Conservation (phyloP, 2,113 vertebrate genomes). For the Embiotoca jacksoni region DNA sequence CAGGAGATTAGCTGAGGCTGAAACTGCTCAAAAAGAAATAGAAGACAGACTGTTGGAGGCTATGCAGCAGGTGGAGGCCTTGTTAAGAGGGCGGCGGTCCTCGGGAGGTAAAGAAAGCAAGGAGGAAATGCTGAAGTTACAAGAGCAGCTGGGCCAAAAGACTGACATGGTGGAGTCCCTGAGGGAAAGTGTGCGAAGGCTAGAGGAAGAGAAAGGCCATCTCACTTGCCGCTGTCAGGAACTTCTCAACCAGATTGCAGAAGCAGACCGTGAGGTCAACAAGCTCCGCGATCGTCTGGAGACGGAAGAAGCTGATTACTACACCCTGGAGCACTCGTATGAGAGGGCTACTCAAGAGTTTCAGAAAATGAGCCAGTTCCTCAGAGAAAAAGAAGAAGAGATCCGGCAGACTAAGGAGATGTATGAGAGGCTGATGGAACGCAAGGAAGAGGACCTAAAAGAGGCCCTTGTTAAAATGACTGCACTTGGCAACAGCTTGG, state of each 20-base stretch:
- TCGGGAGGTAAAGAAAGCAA: slow-evolving; percentile 84
- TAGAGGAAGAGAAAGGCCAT: slow-evolving; percentile 89
- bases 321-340: slow-evolving; percentile 87
- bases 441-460: slow-evolving; percentile 90
- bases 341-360: slow-evolving; percentile 89
- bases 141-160: slow-evolving; percentile 88
- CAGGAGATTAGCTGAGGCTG: slow-evolving; percentile 88
- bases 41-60: slow-evolving; percentile 89
- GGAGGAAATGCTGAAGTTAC: slow-evolving; percentile 87
- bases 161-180: slow-evolving; percentile 87
- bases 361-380: slow-evolving; percentile 86
- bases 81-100: slow-evolving; percentile 87
- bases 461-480: slow-evolving; percentile 92
- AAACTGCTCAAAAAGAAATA: slow-evolving; percentile 85
- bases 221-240: slow-evolving; percentile 91
- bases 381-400: slow-evolving; percentile 92
- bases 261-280: slow-evolving; percentile 88
- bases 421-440: slow-evolving; percentile 88
- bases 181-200: slow-evolving; percentile 86
- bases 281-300: slow-evolving; percentile 88
- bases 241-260: slow-evolving; percentile 88
- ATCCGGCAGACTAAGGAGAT: slow-evolving; percentile 88
- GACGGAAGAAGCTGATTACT: slow-evolving; percentile 89
- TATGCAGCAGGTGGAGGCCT: slow-evolving; percentile 88
- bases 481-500: slow-evolving; percentile 89